Conservation (phyloP, 2,888 invertebrate genomes). For the Drosophila meridiana region DNA sequence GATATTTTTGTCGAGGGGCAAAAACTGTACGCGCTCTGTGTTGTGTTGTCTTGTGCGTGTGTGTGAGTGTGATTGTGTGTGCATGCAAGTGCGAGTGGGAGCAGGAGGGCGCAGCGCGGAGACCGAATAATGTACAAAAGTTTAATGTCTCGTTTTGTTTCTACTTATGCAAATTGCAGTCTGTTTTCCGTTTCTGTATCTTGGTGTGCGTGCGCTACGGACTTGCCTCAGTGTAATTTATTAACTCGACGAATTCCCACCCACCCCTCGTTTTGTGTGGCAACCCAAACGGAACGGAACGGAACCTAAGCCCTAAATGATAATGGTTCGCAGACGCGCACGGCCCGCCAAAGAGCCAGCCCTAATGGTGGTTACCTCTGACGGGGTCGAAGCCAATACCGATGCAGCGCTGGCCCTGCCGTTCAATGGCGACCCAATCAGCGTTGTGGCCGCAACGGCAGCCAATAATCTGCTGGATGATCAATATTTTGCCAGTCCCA, state of each 20-base stretch:
- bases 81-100: conserved; percentile 26
- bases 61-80: conserved; percentile 20
- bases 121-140: conserved; percentile 42
- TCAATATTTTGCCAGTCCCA: conserved; percentile 85
- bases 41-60: conserved; percentile 23
- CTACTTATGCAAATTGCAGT: conserved; percentile 70
- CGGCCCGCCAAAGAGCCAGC: conserved; percentile 67
- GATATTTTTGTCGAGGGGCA: conserved; percentile 74
- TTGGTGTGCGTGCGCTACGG: conserved; percentile 47
- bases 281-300: conserved; percentile 1
- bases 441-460: conserved; percentile 41
- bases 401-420: conserved; percentile 33
- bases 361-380: conserved; percentile 37
- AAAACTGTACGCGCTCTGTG: conserved; percentile 71
- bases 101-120: conserved; percentile 26
- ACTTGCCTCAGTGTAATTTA: conserved; percentile 55
- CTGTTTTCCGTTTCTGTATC: conserved; percentile 38
- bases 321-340: conserved; percentile 81
- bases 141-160: conserved; percentile 65
- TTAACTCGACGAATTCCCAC: conserved; percentile 44
- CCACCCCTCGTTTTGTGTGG: conserved; percentile 20
- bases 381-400: conserved; percentile 26
- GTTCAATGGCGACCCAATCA: conserved; percentile 47
- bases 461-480: conserved; percentile 79
- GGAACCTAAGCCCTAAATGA: conserved; percentile 52